Base-by-base conservation (phyloP, 2,113 vertebrate species). In the Chlorodrepanis virens region DNA sequence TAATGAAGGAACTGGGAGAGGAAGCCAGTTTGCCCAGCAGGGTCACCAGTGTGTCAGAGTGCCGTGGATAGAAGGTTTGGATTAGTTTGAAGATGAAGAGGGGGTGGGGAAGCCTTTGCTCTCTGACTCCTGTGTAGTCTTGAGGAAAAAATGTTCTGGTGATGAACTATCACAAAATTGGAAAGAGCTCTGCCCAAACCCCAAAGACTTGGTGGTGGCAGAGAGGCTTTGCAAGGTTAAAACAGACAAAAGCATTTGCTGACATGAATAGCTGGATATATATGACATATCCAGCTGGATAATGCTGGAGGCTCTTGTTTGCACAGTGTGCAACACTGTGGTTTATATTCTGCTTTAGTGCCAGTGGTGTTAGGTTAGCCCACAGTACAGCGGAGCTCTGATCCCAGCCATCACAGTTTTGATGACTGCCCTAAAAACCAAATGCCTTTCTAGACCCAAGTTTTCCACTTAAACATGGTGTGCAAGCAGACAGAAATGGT, bases 391-490 rank as follows among this genome's bases (percentile, higher is more conserved):
- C n/a, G 64, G 33, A 33, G 23, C n/a, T 54, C 5, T 75, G 47
- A 52, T 93, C 33, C 79, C 79, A 75, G 57, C 47, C 24, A 7
- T 57, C 14, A 33, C 13, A 33, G 25, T 35, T 80, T 53, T 71
- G 50, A 23, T 63, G 25, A 22, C 33, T 90, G 94, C 85, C 74
- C 83, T 87, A 57, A 94, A 92, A 90, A 57, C 9, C 13, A 61
- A 64, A 40, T 76, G 56, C 7, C 65, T 96, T 97, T 78, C 84
- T 74, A 70, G 45, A 59, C 35, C 31, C 59, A 39, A 44, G 25
- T 64, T 93, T 96, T 87, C 82, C 84, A 84, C 78, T 87, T 74
- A 83, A 96, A 70, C 33, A 29, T 70, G 56, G 31, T 77, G 63
- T 75, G 70, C 53, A 54, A 59, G 37, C n/a, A 85, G 77, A 78